These are phyloP conservation scores for Telmatherina bonti DNA, from an alignment of 2,797 vertebrate species.

Conservation along the genomic window DNA sequence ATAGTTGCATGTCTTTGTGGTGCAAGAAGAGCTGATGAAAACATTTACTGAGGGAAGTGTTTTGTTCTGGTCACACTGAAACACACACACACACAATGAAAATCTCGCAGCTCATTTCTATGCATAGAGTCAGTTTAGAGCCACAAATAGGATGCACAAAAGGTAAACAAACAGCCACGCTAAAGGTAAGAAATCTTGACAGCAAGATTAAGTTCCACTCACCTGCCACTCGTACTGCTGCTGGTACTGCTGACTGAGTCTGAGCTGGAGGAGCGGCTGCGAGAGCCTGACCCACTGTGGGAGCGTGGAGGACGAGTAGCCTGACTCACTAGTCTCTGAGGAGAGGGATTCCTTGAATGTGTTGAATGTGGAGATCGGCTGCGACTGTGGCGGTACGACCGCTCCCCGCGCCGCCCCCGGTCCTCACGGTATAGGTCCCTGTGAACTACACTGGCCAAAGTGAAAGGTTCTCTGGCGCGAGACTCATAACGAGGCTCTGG, in stretches of 20 bases:
- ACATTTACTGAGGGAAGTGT: neutral
- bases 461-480: conserved; percentile 93
- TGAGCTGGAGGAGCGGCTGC: conserved; percentile 95
- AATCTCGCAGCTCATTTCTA: neutral
- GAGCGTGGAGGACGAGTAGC: conserved; percentile 88
- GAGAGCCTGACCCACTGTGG: conserved; percentile 92
- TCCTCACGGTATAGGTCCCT: conserved; percentile 98
- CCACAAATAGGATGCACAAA: conserved; percentile 3
- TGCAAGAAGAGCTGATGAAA: neutral
- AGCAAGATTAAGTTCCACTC: conserved; percentile 59
- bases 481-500: conserved; percentile 96
- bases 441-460: conserved; percentile 96
- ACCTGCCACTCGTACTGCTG: conserved; percentile 99
- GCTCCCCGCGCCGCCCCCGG: conserved; percentile 91
- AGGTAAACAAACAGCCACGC: conserved; percentile 30
- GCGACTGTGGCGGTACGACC: conserved; percentile 94
- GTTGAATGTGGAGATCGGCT: conserved; percentile 96
- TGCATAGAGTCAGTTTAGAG: neutral
- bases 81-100: too few species aligned
- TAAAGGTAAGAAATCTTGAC: neutral
- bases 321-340: conserved; percentile 93
- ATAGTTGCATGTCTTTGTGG: conserved; percentile 1
- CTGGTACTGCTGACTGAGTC: conserved; percentile 99
- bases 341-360: conserved; percentile 94
- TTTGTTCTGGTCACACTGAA: too few species aligned